Conservation (phyloP, 2,888 invertebrate genomes). For the Amblyjoppa proteus region DNA sequence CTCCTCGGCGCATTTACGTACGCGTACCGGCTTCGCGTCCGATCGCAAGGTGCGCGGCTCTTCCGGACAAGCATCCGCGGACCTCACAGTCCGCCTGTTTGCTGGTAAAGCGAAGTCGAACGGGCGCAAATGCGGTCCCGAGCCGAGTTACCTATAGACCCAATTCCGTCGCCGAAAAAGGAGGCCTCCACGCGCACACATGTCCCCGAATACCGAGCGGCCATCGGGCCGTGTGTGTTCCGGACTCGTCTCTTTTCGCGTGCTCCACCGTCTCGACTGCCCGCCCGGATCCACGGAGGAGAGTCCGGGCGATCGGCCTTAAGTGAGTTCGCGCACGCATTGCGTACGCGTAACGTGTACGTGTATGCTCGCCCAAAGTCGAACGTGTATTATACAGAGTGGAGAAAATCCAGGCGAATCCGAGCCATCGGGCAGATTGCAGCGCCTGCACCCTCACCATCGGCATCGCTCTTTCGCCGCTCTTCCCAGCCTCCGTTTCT, state of each 20-base stretch:
- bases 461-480: slow-evolving; percentile 47
- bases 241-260: slow-evolving; percentile 21
- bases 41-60: slow-evolving; percentile 12
- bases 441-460: slow-evolving; percentile 43
- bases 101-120: slow-evolving; percentile 56
- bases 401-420: slow-evolving; percentile 41
- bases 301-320: slow-evolving; percentile 1
- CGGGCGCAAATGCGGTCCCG: slow-evolving; percentile 51
- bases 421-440: slow-evolving; percentile 47
- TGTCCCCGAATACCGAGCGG: slow-evolving; percentile 15
- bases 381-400: slow-evolving; percentile 22
- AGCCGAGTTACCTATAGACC: slow-evolving; percentile 74
- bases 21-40: slow-evolving; percentile 27
- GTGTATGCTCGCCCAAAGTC: slow-evolving; percentile 16
- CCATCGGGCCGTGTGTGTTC: slow-evolving; percentile 9
- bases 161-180: slow-evolving; percentile 73
- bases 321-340: slow-evolving; percentile 3
- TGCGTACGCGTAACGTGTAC: background rate
- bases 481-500: slow-evolving; percentile 28
- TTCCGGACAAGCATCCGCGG: slow-evolving; percentile 12
- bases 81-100: slow-evolving; percentile 34
- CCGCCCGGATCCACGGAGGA: background rate
- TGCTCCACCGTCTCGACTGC: background rate
- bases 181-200: slow-evolving; percentile 56
- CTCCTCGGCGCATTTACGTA: slow-evolving; percentile 25